Evolutionary conservation across 1,140 invertebrate species (phyloP).

Genomic region (Agraylea sexmaculata): DNA sequence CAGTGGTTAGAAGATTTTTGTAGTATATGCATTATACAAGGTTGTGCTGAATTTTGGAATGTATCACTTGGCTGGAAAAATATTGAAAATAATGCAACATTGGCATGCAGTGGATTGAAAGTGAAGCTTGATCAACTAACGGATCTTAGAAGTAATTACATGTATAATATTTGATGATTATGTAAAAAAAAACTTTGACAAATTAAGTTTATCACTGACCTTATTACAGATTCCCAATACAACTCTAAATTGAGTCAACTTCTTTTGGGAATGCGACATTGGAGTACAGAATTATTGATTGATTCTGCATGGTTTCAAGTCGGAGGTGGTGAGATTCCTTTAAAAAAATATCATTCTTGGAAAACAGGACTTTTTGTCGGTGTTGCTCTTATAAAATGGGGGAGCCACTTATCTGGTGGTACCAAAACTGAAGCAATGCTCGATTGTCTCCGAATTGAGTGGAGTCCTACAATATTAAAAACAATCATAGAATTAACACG

Average conservation of each 20-base stretch:
- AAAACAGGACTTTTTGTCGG: constrained; percentile 69
- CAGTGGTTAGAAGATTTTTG: constrained; percentile 32
- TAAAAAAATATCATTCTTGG: constrained; percentile 66
- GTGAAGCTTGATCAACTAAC: constrained; percentile 48
- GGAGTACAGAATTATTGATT: constrained; percentile 58
- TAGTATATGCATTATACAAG: constrained; percentile 43
- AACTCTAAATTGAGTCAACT: constrained; percentile 28
- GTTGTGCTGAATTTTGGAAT: constrained; percentile 48
- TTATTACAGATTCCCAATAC: constrained; percentile 21
- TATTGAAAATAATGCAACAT: constrained; percentile 34
- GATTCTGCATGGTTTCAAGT: constrained; percentile 53
- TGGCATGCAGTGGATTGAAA: constrained; percentile 49
- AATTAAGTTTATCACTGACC: background rate
- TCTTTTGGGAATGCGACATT: constrained; percentile 41
- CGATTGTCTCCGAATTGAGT: constrained; percentile 36
- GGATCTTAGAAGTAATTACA: constrained; percentile 39
- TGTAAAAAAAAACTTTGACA: constrained; percentile 2
- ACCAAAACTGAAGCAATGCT: constrained; percentile 40
- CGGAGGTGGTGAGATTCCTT: constrained; percentile 22
- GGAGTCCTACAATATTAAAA: constrained; percentile 29
- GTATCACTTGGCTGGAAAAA: constrained; percentile 30
- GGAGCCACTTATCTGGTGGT: constrained; percentile 41
- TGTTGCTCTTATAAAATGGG: constrained; percentile 65
- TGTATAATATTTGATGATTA: constrained; percentile 6
- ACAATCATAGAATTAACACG: constrained; percentile 27